Evolutionary conservation across 2,797 vertebrate genomes (phyloP), one percentile per base, ranked within the genome.

Genomic region (Hipposideros larvatus): DNA sequence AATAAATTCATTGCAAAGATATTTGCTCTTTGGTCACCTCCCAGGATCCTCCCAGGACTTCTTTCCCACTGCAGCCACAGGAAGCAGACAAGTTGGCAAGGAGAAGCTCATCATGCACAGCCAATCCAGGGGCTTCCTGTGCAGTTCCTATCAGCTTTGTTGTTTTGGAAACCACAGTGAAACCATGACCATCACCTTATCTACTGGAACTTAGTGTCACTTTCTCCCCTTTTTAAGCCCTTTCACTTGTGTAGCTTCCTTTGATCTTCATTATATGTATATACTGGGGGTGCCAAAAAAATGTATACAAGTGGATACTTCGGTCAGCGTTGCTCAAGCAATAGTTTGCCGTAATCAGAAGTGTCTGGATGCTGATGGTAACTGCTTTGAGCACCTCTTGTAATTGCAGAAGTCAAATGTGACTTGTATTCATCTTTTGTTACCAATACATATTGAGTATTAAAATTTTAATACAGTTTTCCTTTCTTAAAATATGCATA

Each of bases 231-330:
- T 78, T 55, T 37, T 68, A 71, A 41, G 13, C 26, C 78, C 6
- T 34, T 87, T 73, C 85, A 3, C 22, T 88, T 78, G 26, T 31
- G 4, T 5, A 43, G 8, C 22, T 65, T 65, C 21, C 51, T 96
- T 96, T 97, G 87, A 88, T 95, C 73, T 93, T 73, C 51, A 83
- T 15, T 53, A 37, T 37, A 37, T 37, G 37, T 37, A 37, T 37
- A 48, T 13, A 51, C 48, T 14, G 48, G 13, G 48, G 48, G 14
- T 51, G 48, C 48, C 48, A 51, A 51, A 51, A 37, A 51, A 51
- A 15, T 51, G 48, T 51, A 51, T 51, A 51, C 48, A 43, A 43
- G 43, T 43, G 43, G 43, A 6, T 9, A 43, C 43, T 43, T 43
- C 4, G 9, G 43, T 43, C 43, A 43, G 9, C 5, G 9, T 43